phyloP scores from a whole-genome alignment of 2,888 invertebrate species.

The Xanthorhoe designata region DNA sequence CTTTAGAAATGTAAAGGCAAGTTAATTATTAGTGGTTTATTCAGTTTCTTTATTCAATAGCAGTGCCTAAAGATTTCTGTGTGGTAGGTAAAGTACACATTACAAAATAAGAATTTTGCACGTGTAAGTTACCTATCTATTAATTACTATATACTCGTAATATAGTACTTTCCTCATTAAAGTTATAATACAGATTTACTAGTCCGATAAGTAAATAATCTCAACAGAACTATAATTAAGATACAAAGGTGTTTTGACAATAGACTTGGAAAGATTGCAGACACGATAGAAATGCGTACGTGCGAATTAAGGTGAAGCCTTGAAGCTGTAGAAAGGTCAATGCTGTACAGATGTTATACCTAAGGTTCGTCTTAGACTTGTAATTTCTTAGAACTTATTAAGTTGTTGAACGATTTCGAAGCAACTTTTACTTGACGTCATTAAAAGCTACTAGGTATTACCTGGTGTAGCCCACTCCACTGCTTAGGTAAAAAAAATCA shows the following conservation, averaged over 20 bases:
- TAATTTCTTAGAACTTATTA: no score
- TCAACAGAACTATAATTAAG: neutral
- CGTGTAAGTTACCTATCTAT: no score
- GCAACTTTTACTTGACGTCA: no score
- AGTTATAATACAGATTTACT: neutral
- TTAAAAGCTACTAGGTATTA: no score
- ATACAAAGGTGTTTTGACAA: conserved; percentile 15
- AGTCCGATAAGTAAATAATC: conserved; percentile 9
- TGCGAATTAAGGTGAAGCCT: conserved; percentile 34
- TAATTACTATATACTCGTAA: neutral
- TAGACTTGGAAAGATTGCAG: conserved; percentile 18
- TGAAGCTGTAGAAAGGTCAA: conserved; percentile 28
- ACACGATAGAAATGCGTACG: conserved; percentile 17
- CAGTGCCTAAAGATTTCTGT: no score
- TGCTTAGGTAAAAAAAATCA: no score
- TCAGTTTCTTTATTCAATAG: no score
- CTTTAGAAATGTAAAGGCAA: no score
- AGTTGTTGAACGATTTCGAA: no score
- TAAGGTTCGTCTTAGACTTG: neutral
- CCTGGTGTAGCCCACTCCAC: no score
- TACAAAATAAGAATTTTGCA: neutral
- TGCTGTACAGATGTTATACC: conserved; percentile 2
- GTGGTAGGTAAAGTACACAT: no score
- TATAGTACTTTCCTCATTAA: neutral
- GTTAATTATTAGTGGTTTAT: no score